Percentiles rank a stretch among this genome's conserved stretches.
phyloP scores from a whole-genome alignment of 2,888 invertebrate genomes.

The Acleris holmiana region DNA sequence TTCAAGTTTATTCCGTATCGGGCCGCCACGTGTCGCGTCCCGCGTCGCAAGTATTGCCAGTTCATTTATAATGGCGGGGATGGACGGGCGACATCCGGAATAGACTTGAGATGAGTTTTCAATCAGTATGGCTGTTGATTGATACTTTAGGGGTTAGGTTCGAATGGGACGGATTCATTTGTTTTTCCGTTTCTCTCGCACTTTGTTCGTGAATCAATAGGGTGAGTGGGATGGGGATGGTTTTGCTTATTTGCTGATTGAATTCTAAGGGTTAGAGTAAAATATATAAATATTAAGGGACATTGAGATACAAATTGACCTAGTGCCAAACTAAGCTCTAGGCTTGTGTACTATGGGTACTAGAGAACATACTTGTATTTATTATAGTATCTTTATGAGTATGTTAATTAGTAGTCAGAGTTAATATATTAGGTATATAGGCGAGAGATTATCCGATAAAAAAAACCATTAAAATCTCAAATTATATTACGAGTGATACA shows the following conservation, averaged over 20 bases:
- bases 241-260: neutral
- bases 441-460: too few relatives aligned
- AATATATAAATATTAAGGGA: too few relatives aligned
- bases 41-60: conserved; percentile 22
- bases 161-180: neutral
- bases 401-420: too few relatives aligned
- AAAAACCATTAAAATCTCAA: too few relatives aligned
- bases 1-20: conserved; percentile 16
- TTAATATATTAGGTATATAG: too few relatives aligned
- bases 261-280: too few relatives aligned
- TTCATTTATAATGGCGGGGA: conserved; percentile 34
- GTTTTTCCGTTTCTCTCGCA: neutral
- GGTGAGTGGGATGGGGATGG: neutral
- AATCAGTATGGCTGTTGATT: conserved; percentile 29
- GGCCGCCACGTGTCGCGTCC: conserved; percentile 17
- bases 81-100: conserved; percentile 29
- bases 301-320: too few relatives aligned
- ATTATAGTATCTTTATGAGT: too few relatives aligned
- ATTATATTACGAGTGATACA: too few relatives aligned
- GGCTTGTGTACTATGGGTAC: too few relatives aligned
- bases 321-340: too few relatives aligned
- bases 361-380: too few relatives aligned
- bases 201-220: neutral
- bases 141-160: conserved; percentile 20
- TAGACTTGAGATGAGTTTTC: conserved; percentile 29